Percentiles rank a stretch among this genome's conserved stretches.
Evolutionary conservation across 2,888 invertebrate genomes (phyloP).

Genomic region (Tiliacea aurago): DNA sequence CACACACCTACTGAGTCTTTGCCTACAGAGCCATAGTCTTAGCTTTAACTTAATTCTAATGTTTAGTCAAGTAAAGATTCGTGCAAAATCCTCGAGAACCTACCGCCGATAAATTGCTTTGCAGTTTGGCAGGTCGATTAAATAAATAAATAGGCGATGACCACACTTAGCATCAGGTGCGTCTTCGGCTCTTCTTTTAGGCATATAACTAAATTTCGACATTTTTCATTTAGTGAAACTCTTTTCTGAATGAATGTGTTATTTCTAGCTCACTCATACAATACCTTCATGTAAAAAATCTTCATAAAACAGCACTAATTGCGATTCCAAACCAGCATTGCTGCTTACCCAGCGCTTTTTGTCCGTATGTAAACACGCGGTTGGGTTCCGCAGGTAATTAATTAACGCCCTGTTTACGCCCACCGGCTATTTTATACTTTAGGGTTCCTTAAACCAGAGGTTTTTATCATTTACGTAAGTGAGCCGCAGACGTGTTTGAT

Average conservation of each 20-base stretch:
- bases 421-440: slow-evolving; percentile 64
- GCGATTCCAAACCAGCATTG: slow-evolving; percentile 45
- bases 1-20: too few species aligned
- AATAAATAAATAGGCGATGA: too few species aligned
- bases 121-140: too few species aligned
- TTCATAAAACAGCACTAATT: slow-evolving; percentile 41
- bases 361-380: slow-evolving; percentile 66
- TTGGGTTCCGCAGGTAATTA: slow-evolving; percentile 67
- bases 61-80: too few species aligned
- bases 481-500: slow-evolving; percentile 32
- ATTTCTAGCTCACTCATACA: background rate
- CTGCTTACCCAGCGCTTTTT: slow-evolving; percentile 55
- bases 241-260: background rate
- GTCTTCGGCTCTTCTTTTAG: background rate
- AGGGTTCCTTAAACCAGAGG: slow-evolving; percentile 56
- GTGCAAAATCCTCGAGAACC: too few species aligned
- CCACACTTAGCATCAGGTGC: too few species aligned
- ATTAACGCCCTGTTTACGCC: slow-evolving; percentile 68
- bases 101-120: too few species aligned
- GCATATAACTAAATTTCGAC: background rate
- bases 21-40: too few species aligned
- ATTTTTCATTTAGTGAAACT: background rate
- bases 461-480: slow-evolving; percentile 57
- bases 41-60: too few species aligned
- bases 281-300: slow-evolving; percentile 7